Conservation (phyloP, 2,797 vertebrate species). For the Gymnocypris eckloni region DNA sequence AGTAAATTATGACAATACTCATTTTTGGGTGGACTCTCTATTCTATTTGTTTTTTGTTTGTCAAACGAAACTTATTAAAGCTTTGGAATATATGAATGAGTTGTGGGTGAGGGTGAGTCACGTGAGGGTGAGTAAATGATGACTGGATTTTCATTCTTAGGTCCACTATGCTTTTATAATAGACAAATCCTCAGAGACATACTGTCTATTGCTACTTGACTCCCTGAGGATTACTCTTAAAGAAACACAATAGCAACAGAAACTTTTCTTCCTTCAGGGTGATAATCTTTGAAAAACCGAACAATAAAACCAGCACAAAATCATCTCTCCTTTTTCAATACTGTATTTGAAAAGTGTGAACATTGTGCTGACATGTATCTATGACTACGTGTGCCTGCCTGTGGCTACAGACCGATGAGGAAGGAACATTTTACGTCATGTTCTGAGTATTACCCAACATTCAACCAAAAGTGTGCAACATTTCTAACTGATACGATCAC, state of each 20-base stretch:
- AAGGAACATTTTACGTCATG: background rate
- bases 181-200: background rate
- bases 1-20: background rate
- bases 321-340: background rate
- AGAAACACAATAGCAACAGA: constrained; percentile 5
- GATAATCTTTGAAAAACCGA: background rate
- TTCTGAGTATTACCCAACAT: background rate
- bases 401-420: background rate
- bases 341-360: background rate
- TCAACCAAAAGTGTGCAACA: background rate
- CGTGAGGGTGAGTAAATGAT: background rate
- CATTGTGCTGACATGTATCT: constrained; percentile 7
- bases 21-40: background rate
- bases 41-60: background rate
- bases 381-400: constrained; percentile 14
- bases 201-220: background rate
- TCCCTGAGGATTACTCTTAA: background rate
- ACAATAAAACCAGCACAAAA: constrained; percentile 7
- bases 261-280: background rate
- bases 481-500: constrained; percentile 7
- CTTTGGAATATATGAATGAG: background rate
- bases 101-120: too few species aligned
- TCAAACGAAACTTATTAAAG: background rate
- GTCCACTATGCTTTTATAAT: background rate
- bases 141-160: background rate